Conservation (phyloP, 2,888 invertebrate genomes). For the Polyommatus iphigenia region DNA sequence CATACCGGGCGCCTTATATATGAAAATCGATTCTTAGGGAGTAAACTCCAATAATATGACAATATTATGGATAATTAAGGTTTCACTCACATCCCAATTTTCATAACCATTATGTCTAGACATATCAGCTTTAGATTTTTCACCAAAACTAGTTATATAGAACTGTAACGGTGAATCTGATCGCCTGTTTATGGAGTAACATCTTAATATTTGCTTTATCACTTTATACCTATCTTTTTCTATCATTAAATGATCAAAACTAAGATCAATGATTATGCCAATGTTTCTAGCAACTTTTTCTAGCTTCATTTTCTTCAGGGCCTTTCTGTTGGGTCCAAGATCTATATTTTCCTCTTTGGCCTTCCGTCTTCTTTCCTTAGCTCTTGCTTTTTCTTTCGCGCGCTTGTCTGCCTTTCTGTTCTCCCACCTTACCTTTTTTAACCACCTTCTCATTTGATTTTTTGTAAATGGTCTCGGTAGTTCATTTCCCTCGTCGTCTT, state of each 20-base stretch:
- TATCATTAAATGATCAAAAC: conserved; percentile 95
- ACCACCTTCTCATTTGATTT: conserved; percentile 84
- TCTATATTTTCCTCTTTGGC: conserved; percentile 86
- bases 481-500: conserved; percentile 69
- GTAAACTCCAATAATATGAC: neutral
- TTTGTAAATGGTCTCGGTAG: conserved; percentile 78
- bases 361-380: conserved; percentile 84
- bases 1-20: too few relatives aligned
- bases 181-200: conserved; percentile 94
- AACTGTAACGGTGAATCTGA: conserved; percentile 89
- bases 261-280: conserved; percentile 91
- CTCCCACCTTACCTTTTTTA: conserved; percentile 87
- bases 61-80: neutral
- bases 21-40: too few relatives aligned
- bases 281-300: conserved; percentile 84
- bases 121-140: conserved; percentile 86
- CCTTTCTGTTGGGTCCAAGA: conserved; percentile 89
- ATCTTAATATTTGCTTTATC: conserved; percentile 92
- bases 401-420: conserved; percentile 85
- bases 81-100: conserved; percentile 92
- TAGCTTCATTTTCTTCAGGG: conserved; percentile 86
- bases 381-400: conserved; percentile 84
- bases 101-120: conserved; percentile 91
- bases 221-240: conserved; percentile 93
- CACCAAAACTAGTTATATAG: conserved; percentile 89